These are phyloP conservation scores for Plebejus argus DNA, from an alignment of 2,888 invertebrate species.

Conservation along the genomic window DNA sequence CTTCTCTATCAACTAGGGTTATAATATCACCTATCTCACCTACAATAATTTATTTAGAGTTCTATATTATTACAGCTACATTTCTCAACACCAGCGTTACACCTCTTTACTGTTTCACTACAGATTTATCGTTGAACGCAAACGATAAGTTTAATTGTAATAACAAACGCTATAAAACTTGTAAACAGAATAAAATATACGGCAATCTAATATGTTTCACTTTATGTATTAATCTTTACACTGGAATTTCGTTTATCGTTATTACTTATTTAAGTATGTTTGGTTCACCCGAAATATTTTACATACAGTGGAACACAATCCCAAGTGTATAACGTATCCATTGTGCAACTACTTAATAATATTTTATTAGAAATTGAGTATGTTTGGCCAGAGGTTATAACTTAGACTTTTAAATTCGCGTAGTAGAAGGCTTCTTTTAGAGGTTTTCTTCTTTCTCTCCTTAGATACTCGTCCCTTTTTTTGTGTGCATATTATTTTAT, in stretches of 20 bases:
- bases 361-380: too few species aligned
- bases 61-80: neutral
- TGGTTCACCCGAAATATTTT: too few species aligned
- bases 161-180: conserved; percentile 6
- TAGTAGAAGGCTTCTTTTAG: too few species aligned
- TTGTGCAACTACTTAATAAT: too few species aligned
- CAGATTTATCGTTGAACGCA: neutral
- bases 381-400: too few species aligned
- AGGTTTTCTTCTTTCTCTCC: too few species aligned
- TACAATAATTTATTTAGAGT: neutral
- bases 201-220: neutral
- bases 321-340: too few species aligned
- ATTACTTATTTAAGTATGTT: too few species aligned
- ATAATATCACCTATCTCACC: neutral
- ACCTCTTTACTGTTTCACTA: neutral
- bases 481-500: neutral
- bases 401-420: too few species aligned
- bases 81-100: neutral
- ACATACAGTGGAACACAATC: too few species aligned
- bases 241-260: neutral
- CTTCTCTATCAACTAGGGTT: too few species aligned
- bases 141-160: neutral
- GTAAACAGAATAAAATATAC: conserved; percentile 5
- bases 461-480: neutral
- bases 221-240: neutral